Evolutionary conservation across 2,797 vertebrate genomes (phyloP).

Genomic region (Acrocephalus scirpaceus): DNA sequence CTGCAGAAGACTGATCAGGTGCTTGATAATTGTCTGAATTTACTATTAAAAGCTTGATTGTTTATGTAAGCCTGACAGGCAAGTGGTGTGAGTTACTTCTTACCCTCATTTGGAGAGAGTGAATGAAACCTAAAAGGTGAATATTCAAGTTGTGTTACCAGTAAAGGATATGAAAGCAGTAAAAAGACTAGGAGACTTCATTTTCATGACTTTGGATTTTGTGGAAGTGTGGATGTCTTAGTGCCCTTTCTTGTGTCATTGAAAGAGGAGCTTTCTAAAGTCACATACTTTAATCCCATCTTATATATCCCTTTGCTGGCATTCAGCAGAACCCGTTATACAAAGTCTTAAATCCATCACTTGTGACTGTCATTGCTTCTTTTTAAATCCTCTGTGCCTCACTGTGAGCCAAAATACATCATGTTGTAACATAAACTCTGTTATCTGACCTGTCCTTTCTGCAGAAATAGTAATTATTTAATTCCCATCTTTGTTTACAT

Average conservation of each 20-base stretch:
- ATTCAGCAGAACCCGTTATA: neutral
- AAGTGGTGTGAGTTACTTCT: neutral
- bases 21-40: neutral
- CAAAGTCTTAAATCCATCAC: neutral
- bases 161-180: neutral
- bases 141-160: neutral
- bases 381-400: neutral
- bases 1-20: neutral
- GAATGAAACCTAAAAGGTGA: neutral
- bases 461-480: neutral
- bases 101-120: neutral
- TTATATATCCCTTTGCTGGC: neutral
- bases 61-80: neutral
- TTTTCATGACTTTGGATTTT: neutral
- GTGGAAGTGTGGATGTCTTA: neutral
- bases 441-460: neutral
- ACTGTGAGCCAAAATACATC: neutral
- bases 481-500: neutral
- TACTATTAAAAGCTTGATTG: neutral
- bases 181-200: neutral
- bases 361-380: neutral
- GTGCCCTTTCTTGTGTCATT: neutral
- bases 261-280: neutral
- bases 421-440: neutral
- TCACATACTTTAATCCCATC: neutral